A percentile compares a stretch with the other conserved stretches of the same genome.
These are phyloP conservation scores for Drosophila grimshawi DNA, from an alignment of 1,140 invertebrate species.

Conservation along the genomic window DNA sequence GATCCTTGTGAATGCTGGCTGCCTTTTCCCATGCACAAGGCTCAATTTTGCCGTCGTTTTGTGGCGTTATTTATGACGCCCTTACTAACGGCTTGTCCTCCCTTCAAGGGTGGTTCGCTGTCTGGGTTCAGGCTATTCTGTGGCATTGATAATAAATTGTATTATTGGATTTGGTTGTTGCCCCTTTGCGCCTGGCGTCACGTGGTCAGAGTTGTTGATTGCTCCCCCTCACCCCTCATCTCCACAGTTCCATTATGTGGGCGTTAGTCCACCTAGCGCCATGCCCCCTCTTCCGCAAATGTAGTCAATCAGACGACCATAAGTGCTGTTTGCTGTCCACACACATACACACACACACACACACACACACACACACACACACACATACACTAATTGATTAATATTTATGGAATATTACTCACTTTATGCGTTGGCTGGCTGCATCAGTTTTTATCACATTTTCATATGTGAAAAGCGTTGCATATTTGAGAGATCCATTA, in stretches of 20 bases:
- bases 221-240: neutral
- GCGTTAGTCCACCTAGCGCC: conserved; percentile 14
- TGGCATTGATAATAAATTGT: conserved; percentile 80
- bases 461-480: neutral
- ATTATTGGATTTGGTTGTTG: conserved; percentile 80
- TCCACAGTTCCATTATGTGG: conserved; percentile 27
- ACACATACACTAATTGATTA: conserved; percentile 76
- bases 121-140: neutral
- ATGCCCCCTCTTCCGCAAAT: conserved; percentile 1
- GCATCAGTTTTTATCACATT: neutral
- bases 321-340: conserved; percentile 77
- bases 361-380: conserved; percentile 68
- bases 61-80: conserved; percentile 69
- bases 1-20: conserved; percentile 1
- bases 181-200: conserved; percentile 57
- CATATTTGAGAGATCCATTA: neutral
- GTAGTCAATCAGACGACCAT: conserved; percentile 67
- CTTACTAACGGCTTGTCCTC: conserved; percentile 9
- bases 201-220: conserved; percentile 54
- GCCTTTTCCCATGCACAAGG: neutral
- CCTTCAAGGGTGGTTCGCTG: conserved; percentile 40
- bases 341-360: conserved; percentile 51
- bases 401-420: conserved; percentile 65
- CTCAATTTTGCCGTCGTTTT: conserved; percentile 31
- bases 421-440: conserved; percentile 13